A percentile compares a stretch with the other conserved stretches of the same genome.
phyloP scores from a whole-genome alignment of 2,113 vertebrate species.

The Phalacrocorax aristotelis region DNA sequence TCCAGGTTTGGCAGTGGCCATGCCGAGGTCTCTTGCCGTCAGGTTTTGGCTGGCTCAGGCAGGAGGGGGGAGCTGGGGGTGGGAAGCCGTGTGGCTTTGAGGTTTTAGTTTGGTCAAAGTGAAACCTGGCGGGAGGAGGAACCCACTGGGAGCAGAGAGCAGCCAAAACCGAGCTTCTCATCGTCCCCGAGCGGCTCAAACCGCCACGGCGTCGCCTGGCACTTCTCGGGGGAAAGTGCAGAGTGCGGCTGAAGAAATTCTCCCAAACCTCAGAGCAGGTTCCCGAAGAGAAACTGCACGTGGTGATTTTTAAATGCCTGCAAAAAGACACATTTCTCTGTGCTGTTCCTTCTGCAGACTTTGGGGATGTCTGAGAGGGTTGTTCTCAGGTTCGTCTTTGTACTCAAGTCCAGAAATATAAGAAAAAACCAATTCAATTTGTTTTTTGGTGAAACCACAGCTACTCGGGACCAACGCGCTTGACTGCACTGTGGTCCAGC shows the following conservation, averaged over 20 bases:
- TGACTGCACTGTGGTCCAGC: fast-evolving
- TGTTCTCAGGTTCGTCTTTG: neutral
- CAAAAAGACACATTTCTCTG: neutral
- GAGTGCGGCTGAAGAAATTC: neutral
- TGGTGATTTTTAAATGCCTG: neutral
- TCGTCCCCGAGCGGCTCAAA: fast-evolving
- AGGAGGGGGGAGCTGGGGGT: neutral
- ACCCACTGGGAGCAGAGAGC: neutral
- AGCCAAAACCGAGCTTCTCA: neutral
- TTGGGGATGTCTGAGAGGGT: neutral
- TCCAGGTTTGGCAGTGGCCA: fast-evolving
- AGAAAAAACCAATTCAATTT: neutral
- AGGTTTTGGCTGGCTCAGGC: fast-evolving
- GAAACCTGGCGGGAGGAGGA: neutral
- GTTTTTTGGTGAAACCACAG: neutral
- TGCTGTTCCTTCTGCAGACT: neutral
- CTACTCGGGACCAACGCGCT: fast-evolving
- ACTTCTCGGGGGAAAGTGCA: neutral
- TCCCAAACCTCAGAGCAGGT: neutral
- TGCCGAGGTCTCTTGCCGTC: fast-evolving
- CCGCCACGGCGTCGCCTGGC: fast-evolving
- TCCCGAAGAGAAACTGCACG: fast-evolving
- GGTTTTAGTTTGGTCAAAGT: constrained; percentile 47
- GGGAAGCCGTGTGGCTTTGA: constrained; percentile 34
- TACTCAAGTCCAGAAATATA: neutral